Evolutionary conservation across 2,888 invertebrate species (phyloP).

Genomic region (Lysandra bellargus): DNA sequence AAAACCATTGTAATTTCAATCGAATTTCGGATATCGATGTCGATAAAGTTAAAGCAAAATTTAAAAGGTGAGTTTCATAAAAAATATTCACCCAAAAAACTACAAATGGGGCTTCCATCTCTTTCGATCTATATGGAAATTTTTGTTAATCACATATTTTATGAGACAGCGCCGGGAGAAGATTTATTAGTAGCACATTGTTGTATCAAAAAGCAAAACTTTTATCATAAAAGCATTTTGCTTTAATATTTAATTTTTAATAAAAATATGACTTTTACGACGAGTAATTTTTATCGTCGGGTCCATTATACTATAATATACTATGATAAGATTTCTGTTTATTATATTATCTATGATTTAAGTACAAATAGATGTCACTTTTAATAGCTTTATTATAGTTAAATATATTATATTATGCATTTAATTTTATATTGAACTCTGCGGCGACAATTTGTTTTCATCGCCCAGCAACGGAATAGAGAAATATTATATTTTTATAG

Average conservation of each 20-base stretch:
- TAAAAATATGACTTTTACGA: not conserved
- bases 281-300: slow-evolving; percentile 38
- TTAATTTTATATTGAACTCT: not conserved
- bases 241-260: slow-evolving; percentile 14
- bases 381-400: slow-evolving; percentile 7
- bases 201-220: slow-evolving; percentile 12
- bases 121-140: slow-evolving; percentile 28
- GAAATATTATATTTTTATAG: not conserved
- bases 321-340: not conserved
- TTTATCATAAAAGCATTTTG: slow-evolving; percentile 4
- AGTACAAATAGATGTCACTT: not conserved
- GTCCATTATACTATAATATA: not conserved
- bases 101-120: slow-evolving; percentile 9
- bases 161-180: slow-evolving; percentile 23
- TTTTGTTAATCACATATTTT: slow-evolving; percentile 28
- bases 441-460: not conserved
- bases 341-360: not conserved
- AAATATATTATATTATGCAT: not conserved
- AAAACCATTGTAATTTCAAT: not conserved
- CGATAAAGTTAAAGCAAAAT: not conserved
- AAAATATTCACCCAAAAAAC: slow-evolving; percentile 15
- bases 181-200: slow-evolving; percentile 26
- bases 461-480: not conserved
- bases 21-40: not conserved
- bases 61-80: not conserved